These are phyloP conservation scores for Zaprionus africanus DNA, from an alignment of 1,140 invertebrate species.

Conservation along the genomic window DNA sequence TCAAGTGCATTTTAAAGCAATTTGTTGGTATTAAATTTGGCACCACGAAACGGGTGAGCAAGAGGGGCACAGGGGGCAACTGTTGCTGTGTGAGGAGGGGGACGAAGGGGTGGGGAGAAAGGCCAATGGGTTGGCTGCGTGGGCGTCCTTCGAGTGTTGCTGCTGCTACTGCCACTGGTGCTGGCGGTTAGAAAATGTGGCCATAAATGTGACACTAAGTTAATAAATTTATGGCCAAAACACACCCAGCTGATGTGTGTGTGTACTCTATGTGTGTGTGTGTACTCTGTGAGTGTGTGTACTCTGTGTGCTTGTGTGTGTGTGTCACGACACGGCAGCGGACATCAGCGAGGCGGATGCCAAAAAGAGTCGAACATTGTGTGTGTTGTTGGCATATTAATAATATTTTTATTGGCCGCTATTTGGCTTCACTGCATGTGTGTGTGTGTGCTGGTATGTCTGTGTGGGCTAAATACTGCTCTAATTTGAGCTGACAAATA, in stretches of 20 bases:
- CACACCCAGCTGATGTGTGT: constrained; percentile 66
- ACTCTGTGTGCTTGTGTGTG: constrained; percentile 26
- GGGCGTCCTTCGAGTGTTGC: constrained; percentile 28
- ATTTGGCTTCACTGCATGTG: constrained; percentile 61
- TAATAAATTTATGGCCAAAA: constrained; percentile 82
- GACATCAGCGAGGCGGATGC: constrained; percentile 40
- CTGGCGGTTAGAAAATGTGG: constrained; percentile 57
- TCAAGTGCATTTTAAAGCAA: constrained; percentile 49
- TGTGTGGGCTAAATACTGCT: constrained; percentile 38
- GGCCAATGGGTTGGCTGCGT: background rate
- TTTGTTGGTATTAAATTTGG: constrained; percentile 23
- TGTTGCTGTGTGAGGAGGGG: constrained; percentile 15
- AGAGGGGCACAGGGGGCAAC: background rate
- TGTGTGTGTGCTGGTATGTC: constrained; percentile 5
- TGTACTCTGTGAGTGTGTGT: constrained; percentile 22
- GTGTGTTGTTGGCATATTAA: constrained; percentile 69
- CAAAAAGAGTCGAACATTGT: constrained; percentile 51
- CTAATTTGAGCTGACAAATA: constrained; percentile 43
- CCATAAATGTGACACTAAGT: constrained; percentile 82
- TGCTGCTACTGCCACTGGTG: constrained; percentile 2
- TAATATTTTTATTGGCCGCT: constrained; percentile 80
- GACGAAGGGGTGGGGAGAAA: too few relatives aligned
- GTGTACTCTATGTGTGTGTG: background rate
- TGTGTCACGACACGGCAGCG: constrained; percentile 33
- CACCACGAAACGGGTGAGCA: background rate